A percentile compares a stretch with the other conserved stretches of the same genome.
Conservation (phyloP, 2,888 invertebrate species). For the Camptogramma bilineatum region DNA sequence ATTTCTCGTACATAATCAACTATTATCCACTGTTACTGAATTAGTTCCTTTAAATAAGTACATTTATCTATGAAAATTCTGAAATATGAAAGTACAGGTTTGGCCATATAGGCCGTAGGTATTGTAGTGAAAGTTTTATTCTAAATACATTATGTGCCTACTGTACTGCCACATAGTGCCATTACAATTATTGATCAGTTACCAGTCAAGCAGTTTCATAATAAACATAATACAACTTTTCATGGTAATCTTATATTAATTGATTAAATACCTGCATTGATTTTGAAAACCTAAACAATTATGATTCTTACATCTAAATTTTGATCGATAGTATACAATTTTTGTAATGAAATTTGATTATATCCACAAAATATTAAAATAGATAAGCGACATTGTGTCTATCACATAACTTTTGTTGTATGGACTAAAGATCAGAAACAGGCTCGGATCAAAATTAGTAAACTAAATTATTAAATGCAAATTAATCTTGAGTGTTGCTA, state of each 20-base stretch:
- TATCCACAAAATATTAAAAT: conserved; percentile 42
- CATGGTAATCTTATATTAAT: conserved; percentile 23
- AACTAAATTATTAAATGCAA: conserved; percentile 73
- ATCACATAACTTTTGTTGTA: conserved; percentile 61
- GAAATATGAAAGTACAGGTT: not conserved
- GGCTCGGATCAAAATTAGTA: conserved; percentile 69
- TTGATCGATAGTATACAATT: conserved; percentile 41
- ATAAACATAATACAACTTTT: conserved; percentile 12
- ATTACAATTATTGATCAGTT: conserved; percentile 4
- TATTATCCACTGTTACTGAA: not conserved
- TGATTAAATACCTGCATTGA: conserved; percentile 35
- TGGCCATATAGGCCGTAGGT: not conserved
- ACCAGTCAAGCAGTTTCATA: conserved; percentile 6
- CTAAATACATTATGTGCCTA: not conserved
- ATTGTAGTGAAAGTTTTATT: conserved; percentile 6
- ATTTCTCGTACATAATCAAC: not conserved
- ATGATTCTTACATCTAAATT: conserved; percentile 41
- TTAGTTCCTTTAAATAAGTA: not conserved
- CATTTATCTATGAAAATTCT: not conserved
- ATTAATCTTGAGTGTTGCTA: conserved; percentile 54
- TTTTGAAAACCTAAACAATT: conserved; percentile 34
- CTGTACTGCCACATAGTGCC: conserved; percentile 1
- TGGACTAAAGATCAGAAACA: conserved; percentile 59
- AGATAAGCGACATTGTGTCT: conserved; percentile 52
- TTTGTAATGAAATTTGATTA: conserved; percentile 36